Evolutionary conservation across 2,113 vertebrate species (phyloP), one percentile per base, ranked within the genome.

Genomic region (Eolophus roseicapilla): DNA sequence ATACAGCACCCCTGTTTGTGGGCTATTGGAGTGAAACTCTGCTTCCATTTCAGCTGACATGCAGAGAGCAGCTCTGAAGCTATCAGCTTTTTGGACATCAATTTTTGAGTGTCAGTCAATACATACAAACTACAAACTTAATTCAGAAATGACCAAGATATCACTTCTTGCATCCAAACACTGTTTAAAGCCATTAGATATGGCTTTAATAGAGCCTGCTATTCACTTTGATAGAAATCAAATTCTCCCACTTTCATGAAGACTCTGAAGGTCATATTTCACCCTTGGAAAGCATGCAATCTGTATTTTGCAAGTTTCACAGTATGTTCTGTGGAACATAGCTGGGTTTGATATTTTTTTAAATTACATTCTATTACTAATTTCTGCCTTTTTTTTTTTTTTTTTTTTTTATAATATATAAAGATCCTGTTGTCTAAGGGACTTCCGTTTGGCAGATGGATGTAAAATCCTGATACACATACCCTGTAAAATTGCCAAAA

Each of bases 71-170:
- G 23, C 83, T 93, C 59, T 63, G 78, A 43, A 81, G 46, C 68
- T 89, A 44, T 92, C 92, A 93, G 10, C 41, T 69, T 95, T 18
- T n/a, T 1, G 1, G 65, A 69, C 39, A 70, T 59, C 33, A 86
- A 16, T 81, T 90, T 27, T 37, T 76, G 27, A 71, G 77, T 70
- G 16, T 68, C 82, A 92, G 31, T 43, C 25, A 95, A 59, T 55
- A n/a, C 25, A 78, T 46, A 13, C 68, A 97, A 93, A 90, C 28
- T 31, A 17, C 71, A 96, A 93, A 91, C 28, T 31, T 82, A 90
- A 94, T 71, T 85, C 63, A 93, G 76, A 79, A 91, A 91, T 5
- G 3, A 73, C 33, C 47, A 16, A 92, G 41, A 25, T 73, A 80
- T 4, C 41, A 23, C 35, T 52, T 95, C 60, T 90, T 83, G 19